A percentile compares a stretch with the other conserved stretches of the same genome.
phyloP scores from a whole-genome alignment of 2,888 invertebrate species.

The Protula sp. region DNA sequence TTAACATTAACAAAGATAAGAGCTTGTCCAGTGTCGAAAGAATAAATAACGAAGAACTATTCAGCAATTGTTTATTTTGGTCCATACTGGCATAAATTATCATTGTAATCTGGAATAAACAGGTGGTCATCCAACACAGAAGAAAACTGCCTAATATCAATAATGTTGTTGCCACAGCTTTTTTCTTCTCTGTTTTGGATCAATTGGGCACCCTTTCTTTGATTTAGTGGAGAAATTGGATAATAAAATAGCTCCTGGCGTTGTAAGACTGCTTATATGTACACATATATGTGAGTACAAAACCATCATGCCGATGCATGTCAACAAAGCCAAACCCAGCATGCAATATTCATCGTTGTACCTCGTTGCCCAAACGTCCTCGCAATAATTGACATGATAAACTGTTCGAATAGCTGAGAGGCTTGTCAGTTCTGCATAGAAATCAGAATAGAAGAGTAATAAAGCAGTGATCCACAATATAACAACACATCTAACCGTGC shows the following conservation, averaged over 20 bases:
- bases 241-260: neutral
- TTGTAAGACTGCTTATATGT: neutral
- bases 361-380: neutral
- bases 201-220: neutral
- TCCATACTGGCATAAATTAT: neutral
- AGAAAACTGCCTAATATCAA: neutral
- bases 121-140: neutral
- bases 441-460: neutral
- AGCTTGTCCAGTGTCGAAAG: neutral
- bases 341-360: neutral
- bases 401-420: neutral
- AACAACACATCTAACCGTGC: neutral
- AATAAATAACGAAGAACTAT: neutral
- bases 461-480: neutral
- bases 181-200: no score
- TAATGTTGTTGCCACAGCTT: neutral
- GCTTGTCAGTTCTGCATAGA: neutral
- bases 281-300: neutral
- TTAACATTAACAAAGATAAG: neutral
- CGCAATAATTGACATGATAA: neutral
- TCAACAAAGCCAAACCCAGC: neutral
- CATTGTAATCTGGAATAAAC: neutral
- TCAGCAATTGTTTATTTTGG: no score
- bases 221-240: neutral
- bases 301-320: neutral